Evolutionary conservation across 2,113 vertebrate genomes (phyloP).

Genomic region (Mastomys natalensis): DNA sequence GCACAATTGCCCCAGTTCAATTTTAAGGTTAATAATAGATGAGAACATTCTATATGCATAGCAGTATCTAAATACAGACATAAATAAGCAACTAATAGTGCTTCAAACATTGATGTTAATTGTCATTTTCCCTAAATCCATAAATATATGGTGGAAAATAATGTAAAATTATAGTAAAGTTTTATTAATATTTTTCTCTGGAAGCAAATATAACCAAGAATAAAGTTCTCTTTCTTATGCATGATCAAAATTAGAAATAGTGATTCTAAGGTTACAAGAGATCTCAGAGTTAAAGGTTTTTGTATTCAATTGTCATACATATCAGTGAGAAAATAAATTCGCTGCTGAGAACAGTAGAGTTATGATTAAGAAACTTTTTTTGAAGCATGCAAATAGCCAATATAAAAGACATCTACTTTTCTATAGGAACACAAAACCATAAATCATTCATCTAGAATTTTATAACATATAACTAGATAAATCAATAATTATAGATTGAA

Average conservation of each 20-base stretch:
- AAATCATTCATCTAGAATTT: slow-evolving; percentile 36
- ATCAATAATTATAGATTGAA: slow-evolving; percentile 19
- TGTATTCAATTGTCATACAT: slow-evolving; percentile 60
- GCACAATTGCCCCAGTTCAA: neutral
- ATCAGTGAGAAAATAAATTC: slow-evolving; percentile 48
- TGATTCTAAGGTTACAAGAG: slow-evolving; percentile 13
- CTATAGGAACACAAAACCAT: neutral
- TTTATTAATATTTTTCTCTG: slow-evolving; percentile 19
- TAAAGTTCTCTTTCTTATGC: neutral
- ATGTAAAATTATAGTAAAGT: neutral
- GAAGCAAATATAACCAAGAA: slow-evolving; percentile 8
- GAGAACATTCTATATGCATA: neutral
- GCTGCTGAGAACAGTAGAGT: slow-evolving; percentile 64
- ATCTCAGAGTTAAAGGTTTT: slow-evolving; percentile 52
- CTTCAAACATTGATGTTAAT: neutral
- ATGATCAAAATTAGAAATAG: slow-evolving; percentile 17
- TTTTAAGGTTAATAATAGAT: neutral
- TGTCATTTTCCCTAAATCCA: neutral
- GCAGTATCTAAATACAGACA: neutral
- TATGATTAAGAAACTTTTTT: slow-evolving; percentile 73
- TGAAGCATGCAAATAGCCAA: neutral
- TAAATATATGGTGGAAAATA: neutral
- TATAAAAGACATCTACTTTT: slow-evolving; percentile 65
- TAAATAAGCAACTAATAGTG: neutral
- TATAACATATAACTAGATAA: neutral